Percentiles rank a stretch among this genome's conserved stretches.
These are phyloP conservation scores for Lasioglossum leucozonium DNA, from an alignment of 2,888 invertebrate species.

Conservation along the genomic window DNA sequence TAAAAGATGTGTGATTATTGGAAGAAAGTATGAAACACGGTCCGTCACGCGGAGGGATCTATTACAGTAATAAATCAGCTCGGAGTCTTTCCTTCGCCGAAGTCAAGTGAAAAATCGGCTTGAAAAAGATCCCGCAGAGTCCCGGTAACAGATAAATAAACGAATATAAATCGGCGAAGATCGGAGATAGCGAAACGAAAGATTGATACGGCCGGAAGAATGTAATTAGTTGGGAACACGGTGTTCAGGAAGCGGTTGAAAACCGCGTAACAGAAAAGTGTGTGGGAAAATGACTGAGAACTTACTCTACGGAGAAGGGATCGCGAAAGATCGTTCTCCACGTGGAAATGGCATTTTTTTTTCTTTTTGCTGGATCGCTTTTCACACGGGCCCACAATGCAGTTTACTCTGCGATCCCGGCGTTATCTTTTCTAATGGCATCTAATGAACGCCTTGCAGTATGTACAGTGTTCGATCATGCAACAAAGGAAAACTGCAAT, in stretches of 20 bases:
- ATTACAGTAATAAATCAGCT: background rate
- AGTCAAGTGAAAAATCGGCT: background rate
- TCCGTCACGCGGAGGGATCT: background rate
- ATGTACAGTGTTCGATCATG: slow-evolving; percentile 31
- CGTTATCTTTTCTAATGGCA: slow-evolving; percentile 33
- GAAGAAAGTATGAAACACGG: background rate
- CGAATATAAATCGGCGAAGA: slow-evolving; percentile 18
- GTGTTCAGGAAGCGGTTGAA: slow-evolving; percentile 49
- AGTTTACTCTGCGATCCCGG: slow-evolving; percentile 28
- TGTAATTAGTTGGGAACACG: slow-evolving; percentile 60
- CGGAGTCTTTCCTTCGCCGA: background rate
- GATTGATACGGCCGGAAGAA: slow-evolving; percentile 49
- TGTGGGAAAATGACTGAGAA: slow-evolving; percentile 53
- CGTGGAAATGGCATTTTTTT: slow-evolving; percentile 43
- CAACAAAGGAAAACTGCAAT: background rate
- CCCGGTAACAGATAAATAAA: background rate
- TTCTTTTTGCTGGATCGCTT: slow-evolving; percentile 18
- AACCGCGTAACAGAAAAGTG: slow-evolving; percentile 52
- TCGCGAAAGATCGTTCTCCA: slow-evolving; percentile 53
- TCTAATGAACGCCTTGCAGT: slow-evolving; percentile 28
- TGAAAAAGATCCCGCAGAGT: background rate
- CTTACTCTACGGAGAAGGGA: slow-evolving; percentile 51
- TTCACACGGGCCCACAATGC: slow-evolving; percentile 37
- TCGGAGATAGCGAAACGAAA: slow-evolving; percentile 37
- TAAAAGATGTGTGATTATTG: background rate